A percentile compares a stretch with the other conserved stretches of the same genome.
Conservation (phyloP, 2,113 vertebrate species). For the Dasyprocta punctata region DNA sequence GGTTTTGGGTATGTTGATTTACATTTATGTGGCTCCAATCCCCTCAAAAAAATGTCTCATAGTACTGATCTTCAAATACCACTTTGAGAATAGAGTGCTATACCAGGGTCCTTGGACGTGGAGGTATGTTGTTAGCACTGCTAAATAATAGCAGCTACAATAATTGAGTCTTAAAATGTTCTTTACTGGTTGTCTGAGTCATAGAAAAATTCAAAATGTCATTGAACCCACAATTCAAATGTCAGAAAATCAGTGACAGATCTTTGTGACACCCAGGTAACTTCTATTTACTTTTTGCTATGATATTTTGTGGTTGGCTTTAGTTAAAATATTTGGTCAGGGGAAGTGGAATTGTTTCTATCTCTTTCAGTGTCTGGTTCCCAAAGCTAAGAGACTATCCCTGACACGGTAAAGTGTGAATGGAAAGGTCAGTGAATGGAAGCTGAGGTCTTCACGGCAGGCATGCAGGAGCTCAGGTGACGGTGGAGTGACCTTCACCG, state of each 20-base stretch:
- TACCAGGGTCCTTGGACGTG: neutral
- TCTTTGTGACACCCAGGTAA: neutral
- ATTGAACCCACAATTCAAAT: neutral
- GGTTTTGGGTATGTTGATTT: neutral
- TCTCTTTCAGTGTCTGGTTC: neutral
- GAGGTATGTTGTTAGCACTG: neutral
- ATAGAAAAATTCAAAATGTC: neutral
- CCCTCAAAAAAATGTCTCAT: neutral
- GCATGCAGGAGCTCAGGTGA: rapidly evolving
- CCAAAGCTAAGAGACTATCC: neutral
- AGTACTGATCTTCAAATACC: neutral
- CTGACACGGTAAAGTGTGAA: rapidly evolving
- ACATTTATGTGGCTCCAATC: rapidly evolving
- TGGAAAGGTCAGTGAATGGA: neutral
- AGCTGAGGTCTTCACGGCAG: neutral
- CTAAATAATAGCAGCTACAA: neutral
- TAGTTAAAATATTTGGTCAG: neutral
- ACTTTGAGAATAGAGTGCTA: neutral
- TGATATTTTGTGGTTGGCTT: neutral
- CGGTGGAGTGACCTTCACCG: rapidly evolving
- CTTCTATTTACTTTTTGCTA: neutral
- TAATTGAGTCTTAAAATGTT: neutral
- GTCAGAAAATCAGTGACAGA: neutral
- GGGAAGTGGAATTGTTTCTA: neutral
- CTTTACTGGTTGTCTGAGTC: neutral